phyloP scores from a whole-genome alignment of 1,140 invertebrate species.

The Oncopeltus fasciatus region DNA sequence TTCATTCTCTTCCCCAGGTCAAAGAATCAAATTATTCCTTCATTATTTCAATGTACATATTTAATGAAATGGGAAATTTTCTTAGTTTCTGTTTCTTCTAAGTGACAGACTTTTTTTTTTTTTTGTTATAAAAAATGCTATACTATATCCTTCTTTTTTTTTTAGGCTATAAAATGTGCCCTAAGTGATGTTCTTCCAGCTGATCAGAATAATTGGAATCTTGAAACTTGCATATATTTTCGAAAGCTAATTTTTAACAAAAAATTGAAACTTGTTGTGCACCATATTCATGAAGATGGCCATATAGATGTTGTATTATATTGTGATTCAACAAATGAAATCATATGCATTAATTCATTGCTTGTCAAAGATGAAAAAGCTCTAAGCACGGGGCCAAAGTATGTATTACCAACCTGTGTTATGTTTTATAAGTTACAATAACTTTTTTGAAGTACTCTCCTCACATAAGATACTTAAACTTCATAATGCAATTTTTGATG shows the following conservation, averaged over 20 bases:
- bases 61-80: too few species aligned
- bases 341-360: constrained; percentile 24
- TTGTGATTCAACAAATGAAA: constrained; percentile 7
- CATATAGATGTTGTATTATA: constrained; percentile 22
- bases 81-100: too few species aligned
- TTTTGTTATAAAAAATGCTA: too few species aligned
- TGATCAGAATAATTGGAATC: constrained; percentile 22
- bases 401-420: too few species aligned
- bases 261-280: not conserved
- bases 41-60: too few species aligned
- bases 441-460: too few species aligned
- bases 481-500: too few species aligned
- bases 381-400: constrained; percentile 23
- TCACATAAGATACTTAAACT: too few species aligned
- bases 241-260: not conserved
- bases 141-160: constrained; percentile 13
- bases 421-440: too few species aligned
- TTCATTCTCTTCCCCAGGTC: too few species aligned
- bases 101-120: too few species aligned
- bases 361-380: constrained; percentile 24
- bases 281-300: constrained; percentile 6
- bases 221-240: constrained; percentile 18
- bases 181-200: constrained; percentile 26
- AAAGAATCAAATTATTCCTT: too few species aligned
- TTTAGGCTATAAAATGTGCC: constrained; percentile 30